These are phyloP conservation scores for Cremastinae sp. DNA, from an alignment of 2,888 invertebrate genomes.

Conservation along the genomic window DNA sequence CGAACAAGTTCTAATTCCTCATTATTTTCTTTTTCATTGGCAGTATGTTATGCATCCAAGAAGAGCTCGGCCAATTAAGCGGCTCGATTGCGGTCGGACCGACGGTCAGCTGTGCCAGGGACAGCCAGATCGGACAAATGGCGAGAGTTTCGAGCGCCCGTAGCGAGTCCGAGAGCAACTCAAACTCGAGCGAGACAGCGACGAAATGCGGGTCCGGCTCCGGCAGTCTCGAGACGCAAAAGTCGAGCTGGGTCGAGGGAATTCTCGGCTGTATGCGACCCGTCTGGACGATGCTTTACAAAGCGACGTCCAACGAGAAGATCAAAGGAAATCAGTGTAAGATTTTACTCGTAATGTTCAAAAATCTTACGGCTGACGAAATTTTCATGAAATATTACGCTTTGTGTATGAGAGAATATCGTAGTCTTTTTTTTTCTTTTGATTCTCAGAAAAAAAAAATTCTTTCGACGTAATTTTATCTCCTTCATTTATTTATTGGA, in stretches of 20 bases:
- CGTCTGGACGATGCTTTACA: conserved; percentile 92
- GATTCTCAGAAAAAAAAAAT: no score
- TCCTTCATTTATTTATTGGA: not conserved
- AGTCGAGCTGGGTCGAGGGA: conserved; percentile 90
- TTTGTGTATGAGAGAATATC: no score
- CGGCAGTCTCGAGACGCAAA: conserved; percentile 79
- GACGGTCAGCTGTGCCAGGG: conserved; percentile 66
- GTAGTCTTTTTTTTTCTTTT: no score
- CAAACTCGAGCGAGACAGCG: conserved; percentile 73
- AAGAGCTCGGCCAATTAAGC: conserved; percentile 83
- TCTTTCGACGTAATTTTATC: not conserved
- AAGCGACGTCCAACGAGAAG: conserved; percentile 86
- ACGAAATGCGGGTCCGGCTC: conserved; percentile 73
- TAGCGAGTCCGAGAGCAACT: conserved; percentile 72
- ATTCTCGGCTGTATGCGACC: conserved; percentile 94
- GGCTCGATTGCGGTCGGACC: conserved; percentile 72
- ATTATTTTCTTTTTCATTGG: conserved; percentile 53
- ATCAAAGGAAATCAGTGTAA: conserved; percentile 85
- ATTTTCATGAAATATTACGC: no score
- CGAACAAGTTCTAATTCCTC: not conserved
- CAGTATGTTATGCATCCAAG: conserved; percentile 86
- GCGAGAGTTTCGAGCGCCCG: conserved; percentile 69
- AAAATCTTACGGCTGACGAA: not conserved
- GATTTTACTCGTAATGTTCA: conserved; percentile 28
- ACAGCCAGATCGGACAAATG: conserved; percentile 68